phyloP scores from a whole-genome alignment of 2,888 invertebrate genomes.

The Lasius fuliginosus region DNA sequence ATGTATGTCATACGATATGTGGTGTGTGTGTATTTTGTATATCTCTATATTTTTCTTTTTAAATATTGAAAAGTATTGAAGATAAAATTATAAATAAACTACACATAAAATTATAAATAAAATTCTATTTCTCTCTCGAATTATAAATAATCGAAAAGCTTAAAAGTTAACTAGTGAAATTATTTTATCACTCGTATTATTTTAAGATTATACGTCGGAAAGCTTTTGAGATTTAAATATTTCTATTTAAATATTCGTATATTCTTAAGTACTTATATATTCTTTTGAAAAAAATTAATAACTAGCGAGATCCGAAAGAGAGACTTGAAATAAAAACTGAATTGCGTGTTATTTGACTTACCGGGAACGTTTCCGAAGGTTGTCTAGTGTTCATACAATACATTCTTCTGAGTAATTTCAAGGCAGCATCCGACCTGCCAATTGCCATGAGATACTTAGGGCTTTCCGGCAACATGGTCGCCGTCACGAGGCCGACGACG shows the following conservation, averaged over 20 bases:
- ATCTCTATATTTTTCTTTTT: too few relatives aligned
- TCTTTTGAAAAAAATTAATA: not conserved
- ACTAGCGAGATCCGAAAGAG: not conserved
- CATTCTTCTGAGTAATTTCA: constrained; percentile 89
- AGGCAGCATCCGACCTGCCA: constrained; percentile 89
- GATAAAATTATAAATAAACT: not conserved
- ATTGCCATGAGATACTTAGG: constrained; percentile 92
- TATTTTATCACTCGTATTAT: not conserved
- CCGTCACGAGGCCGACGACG: constrained; percentile 89
- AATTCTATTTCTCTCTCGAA: not conserved
- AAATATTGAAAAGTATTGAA: too few relatives aligned
- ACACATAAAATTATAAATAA: constrained; percentile 5
- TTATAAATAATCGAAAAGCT: not conserved
- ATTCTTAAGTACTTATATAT: not conserved
- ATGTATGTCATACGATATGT: too few relatives aligned
- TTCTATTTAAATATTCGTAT: not conserved
- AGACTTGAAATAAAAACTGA: not conserved
- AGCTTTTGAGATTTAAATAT: not conserved
- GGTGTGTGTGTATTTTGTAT: too few relatives aligned
- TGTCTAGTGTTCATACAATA: constrained; percentile 90
- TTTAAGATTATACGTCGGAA: not conserved
- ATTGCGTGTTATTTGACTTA: constrained; percentile 81
- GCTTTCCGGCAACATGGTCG: constrained; percentile 91
- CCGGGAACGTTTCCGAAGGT: constrained; percentile 89
- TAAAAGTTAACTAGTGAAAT: not conserved